phyloP scores from a whole-genome alignment of 2,888 invertebrate genomes.

The Nycteola revayana region DNA sequence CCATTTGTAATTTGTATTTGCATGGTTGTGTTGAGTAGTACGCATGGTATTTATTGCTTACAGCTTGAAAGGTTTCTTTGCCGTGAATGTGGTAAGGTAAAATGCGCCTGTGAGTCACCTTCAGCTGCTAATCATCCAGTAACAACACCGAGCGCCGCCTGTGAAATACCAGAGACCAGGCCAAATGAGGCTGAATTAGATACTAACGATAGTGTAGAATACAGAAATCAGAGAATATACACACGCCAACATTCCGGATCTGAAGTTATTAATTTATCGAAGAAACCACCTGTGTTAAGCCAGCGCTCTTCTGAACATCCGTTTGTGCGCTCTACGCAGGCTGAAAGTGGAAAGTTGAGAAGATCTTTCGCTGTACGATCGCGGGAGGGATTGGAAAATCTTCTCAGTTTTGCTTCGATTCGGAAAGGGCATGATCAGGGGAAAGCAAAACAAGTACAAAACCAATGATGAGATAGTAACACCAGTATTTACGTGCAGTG shows the following conservation, averaged over 20 bases:
- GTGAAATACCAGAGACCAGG: constrained; percentile 26
- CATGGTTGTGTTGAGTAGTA: constrained; percentile 74
- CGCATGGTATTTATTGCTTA: constrained; percentile 84
- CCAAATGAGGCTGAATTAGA: constrained; percentile 29
- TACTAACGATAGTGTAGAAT: constrained; percentile 49
- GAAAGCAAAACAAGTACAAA: constrained; percentile 52
- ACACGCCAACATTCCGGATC: constrained; percentile 52
- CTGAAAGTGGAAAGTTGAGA: constrained; percentile 64
- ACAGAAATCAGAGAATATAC: constrained; percentile 46
- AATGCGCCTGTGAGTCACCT: constrained; percentile 80
- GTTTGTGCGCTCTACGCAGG: constrained; percentile 53
- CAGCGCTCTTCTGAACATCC: constrained; percentile 58
- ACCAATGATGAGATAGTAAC: constrained; percentile 20
- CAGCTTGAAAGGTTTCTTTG: constrained; percentile 89
- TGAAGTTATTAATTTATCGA: constrained; percentile 34
- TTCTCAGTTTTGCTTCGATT: constrained; percentile 57
- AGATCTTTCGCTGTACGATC: constrained; percentile 73
- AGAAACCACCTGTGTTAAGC: constrained; percentile 34
- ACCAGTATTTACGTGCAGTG: no score
- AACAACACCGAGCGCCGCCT: constrained; percentile 27
- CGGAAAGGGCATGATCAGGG: constrained; percentile 55
- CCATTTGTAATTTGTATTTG: constrained; percentile 35
- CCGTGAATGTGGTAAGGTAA: constrained; percentile 86
- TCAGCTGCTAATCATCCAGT: constrained; percentile 35
- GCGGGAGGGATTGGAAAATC: constrained; percentile 70